phyloP scores from a whole-genome alignment of 2,797 vertebrate genomes.

The Peromyscus nudipes region DNA sequence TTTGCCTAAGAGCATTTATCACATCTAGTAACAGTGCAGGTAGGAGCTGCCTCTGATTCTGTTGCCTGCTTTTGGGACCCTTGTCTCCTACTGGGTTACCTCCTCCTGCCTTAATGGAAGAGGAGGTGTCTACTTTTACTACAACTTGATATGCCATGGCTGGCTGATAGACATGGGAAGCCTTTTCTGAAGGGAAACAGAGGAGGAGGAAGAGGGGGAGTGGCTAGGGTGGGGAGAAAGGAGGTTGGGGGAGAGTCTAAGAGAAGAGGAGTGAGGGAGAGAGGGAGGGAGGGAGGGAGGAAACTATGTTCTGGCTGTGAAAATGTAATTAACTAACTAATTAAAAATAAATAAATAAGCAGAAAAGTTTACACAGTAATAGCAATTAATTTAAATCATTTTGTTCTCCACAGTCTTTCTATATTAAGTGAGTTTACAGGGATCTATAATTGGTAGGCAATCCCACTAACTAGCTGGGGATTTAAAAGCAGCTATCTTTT shows the following conservation, averaged over 20 bases:
- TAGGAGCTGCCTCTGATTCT: background rate
- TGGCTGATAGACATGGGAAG: no score
- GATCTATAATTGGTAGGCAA: background rate
- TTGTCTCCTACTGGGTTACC: background rate
- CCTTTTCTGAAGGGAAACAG: background rate
- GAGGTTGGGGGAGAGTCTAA: background rate
- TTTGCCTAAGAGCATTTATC: background rate
- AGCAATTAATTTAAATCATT: background rate
- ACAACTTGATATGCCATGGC: background rate
- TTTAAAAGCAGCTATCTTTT: background rate
- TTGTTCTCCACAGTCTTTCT: background rate
- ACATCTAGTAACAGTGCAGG: background rate
- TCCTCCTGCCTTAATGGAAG: background rate
- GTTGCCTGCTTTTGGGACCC: background rate
- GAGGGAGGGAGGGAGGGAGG: background rate
- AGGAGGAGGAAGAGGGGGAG: background rate
- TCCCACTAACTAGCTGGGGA: background rate
- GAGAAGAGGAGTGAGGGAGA: background rate
- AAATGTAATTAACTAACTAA: background rate
- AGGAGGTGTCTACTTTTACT: background rate
- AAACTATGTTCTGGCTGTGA: background rate
- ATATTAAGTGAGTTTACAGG: background rate
- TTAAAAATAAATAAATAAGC: background rate
- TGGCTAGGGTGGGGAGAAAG: background rate
- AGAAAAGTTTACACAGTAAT: background rate